Conservation (phyloP, 1,140 invertebrate species). For the Drosophila repletoides region DNA sequence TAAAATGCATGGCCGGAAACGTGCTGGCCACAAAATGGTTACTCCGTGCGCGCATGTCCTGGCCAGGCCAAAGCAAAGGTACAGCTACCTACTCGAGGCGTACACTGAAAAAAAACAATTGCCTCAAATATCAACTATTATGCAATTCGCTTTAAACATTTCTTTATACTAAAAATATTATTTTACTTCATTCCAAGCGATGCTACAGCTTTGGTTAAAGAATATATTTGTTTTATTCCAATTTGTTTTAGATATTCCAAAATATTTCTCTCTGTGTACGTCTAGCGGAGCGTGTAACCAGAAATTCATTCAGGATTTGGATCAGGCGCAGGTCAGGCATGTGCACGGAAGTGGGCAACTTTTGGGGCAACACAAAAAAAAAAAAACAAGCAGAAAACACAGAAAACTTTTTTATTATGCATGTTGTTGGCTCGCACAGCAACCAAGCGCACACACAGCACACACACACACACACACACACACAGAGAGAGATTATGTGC, state of each 20-base stretch:
- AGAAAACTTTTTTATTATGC: conserved; percentile 26
- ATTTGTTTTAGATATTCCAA: too few species aligned
- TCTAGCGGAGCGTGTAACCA: too few species aligned
- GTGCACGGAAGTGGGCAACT: background rate
- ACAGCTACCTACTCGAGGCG: too few species aligned
- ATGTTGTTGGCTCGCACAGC: conserved; percentile 5
- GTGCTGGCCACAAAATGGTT: conserved; percentile 45
- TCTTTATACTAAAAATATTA: too few species aligned
- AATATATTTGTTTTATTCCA: too few species aligned
- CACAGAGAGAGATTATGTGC: conserved; percentile 2
- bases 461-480: conserved; percentile 19
- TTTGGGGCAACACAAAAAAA: conserved; percentile 18
- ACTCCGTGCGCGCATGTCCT: conserved; percentile 30
- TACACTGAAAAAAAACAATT: too few species aligned
- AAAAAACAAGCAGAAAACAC: background rate
- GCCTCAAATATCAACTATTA: too few species aligned
- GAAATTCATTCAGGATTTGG: conserved; percentile 16
- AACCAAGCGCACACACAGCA: conserved; percentile 3
- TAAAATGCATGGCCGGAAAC: conserved; percentile 42
- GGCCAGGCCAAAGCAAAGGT: too few species aligned
- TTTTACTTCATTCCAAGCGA: too few species aligned
- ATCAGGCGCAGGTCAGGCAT: conserved; percentile 15
- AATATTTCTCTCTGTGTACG: too few species aligned
- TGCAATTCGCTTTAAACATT: too few species aligned
- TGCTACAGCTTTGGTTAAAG: too few species aligned